A percentile compares a stretch with the other conserved stretches of the same genome.
phyloP scores from a whole-genome alignment of 2,888 invertebrate species.

The Dione juno region DNA sequence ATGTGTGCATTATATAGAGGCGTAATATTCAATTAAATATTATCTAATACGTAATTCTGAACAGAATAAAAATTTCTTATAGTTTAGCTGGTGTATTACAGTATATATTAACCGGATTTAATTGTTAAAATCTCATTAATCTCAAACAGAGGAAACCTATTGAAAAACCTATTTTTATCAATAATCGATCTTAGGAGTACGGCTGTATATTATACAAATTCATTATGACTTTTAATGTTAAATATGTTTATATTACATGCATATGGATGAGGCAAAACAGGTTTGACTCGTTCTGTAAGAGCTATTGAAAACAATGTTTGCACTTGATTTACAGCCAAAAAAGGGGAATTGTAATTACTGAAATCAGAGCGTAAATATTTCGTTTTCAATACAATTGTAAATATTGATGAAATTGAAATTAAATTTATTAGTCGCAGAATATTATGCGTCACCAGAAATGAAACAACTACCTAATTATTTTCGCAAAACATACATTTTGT shows the following conservation, averaged over 20 bases:
- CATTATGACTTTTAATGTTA: constrained; percentile 3
- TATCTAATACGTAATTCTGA: too few species aligned
- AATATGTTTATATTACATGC: constrained; percentile 30
- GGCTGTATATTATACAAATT: constrained; percentile 35
- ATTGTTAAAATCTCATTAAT: too few species aligned
- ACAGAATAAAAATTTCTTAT: too few species aligned
- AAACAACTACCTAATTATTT: too few species aligned
- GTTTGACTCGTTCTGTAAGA: constrained; percentile 30
- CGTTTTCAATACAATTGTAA: not conserved
- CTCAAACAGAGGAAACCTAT: not conserved
- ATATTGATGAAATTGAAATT: not conserved
- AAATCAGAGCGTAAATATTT: constrained; percentile 3
- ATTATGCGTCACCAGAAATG: too few species aligned
- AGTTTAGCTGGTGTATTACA: too few species aligned
- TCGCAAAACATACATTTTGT: too few species aligned
- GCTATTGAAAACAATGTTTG: constrained; percentile 31
- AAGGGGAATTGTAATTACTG: not conserved
- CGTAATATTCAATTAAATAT: not conserved
- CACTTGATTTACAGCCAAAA: constrained; percentile 35
- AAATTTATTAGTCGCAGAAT: not conserved
- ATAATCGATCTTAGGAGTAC: too few species aligned
- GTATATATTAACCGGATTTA: too few species aligned
- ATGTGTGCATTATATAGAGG: not conserved
- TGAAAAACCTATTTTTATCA: not conserved
- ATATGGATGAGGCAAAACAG: constrained; percentile 24